Percentiles rank a stretch among this genome's conserved stretches.
These are phyloP conservation scores for Marmota flaviventris DNA, from an alignment of 2,113 vertebrate genomes.

Conservation along the genomic window DNA sequence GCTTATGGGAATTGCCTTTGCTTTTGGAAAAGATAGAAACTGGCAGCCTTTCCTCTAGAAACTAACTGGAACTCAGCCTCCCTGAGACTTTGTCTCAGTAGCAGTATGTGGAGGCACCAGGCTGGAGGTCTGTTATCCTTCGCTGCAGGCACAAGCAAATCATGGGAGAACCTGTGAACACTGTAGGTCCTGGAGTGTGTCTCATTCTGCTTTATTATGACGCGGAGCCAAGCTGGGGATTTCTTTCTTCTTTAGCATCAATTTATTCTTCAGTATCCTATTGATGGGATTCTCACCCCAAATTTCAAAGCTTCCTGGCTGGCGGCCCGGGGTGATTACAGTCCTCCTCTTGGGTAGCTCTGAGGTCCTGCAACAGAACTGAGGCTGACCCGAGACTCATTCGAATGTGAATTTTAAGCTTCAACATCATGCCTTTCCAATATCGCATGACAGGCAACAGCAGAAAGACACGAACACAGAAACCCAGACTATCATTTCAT, in stretches of 20 bases:
- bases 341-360: background rate
- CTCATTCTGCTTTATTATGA: background rate
- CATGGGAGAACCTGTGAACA: background rate
- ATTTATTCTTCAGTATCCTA: background rate
- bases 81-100: background rate
- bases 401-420: background rate
- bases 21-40: background rate
- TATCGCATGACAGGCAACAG: background rate
- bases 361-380: background rate
- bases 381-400: background rate
- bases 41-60: background rate
- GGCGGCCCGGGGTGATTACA: background rate
- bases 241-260: background rate
- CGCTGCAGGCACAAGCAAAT: background rate
- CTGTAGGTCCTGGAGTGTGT: background rate
- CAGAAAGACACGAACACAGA: background rate
- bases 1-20: background rate
- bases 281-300: background rate
- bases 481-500: background rate
- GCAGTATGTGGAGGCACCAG: background rate
- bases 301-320: background rate
- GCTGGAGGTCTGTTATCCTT: background rate
- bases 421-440: background rate
- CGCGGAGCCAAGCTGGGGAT: background rate
- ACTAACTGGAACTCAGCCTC: background rate